Base-by-base conservation (phyloP, 1,140 invertebrate species). In the Bombus affinis region DNA sequence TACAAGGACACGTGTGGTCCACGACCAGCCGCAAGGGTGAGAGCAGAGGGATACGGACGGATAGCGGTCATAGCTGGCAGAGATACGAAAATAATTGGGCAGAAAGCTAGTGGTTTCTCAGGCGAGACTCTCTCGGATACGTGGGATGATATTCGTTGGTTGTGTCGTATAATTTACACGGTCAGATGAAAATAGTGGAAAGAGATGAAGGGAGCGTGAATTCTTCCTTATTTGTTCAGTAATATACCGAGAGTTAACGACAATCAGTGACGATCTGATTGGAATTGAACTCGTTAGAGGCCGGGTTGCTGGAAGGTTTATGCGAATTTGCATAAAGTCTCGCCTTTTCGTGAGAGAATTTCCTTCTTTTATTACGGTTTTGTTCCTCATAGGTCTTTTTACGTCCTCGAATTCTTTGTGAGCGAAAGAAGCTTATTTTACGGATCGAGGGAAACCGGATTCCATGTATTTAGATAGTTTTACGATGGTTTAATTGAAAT, bases 61-160 rank as follows among this genome's bases (percentile, higher is more conserved):
- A 76, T 57, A 22, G 68, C n/a, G 59, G 71, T 66, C 42, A 25
- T 68, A 53, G 59, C 35, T 47, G 59, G 12, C 35, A 65, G 32
- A 75, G 42, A 75, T 75, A 83, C 32, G 59, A 76, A 65, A 76
- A 83, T 83, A 83, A 83, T 83, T 83, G 72, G 39, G 62, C 39
- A 68, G 62, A 68, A 35, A 79, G 35, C 68, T 35, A 28, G 5
- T 6, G 47, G 47, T 71, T 39, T 59, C 37, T 39, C n/a, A 35
- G 47, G 47, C 6, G 35, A 15, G n/a, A 25, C 15, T 79, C 12
- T 66, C 42, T 28, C 5, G 59, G 13, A 62, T 62, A 42, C 28
- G 25, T 65, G 28, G 39, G 35, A 35, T n/a, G n/a, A 65, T 42
- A 42, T 35, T 44, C 76, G n/a, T 28, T 18, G 22, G 22, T 25